These are phyloP conservation scores for Polydesmus complanatus DNA, from an alignment of 2,888 invertebrate genomes.

Conservation along the genomic window DNA sequence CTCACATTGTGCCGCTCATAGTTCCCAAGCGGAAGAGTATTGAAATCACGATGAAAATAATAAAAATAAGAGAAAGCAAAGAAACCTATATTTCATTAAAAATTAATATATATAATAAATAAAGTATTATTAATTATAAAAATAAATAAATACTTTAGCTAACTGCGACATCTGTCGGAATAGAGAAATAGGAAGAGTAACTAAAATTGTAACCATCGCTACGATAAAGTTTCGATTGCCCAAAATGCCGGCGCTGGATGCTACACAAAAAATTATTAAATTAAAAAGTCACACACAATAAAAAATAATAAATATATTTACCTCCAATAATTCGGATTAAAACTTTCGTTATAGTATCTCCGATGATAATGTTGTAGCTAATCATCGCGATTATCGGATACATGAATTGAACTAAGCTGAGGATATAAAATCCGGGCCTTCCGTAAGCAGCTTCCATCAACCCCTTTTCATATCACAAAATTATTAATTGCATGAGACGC, in stretches of 20 bases:
- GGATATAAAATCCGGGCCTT: constrained; percentile 55
- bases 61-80: constrained; percentile 52
- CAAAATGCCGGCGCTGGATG: constrained; percentile 41
- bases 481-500: background rate
- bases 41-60: constrained; percentile 54
- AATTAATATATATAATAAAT: constrained; percentile 8
- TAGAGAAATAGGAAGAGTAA: constrained; percentile 63
- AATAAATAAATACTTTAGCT: constrained; percentile 42
- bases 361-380: constrained; percentile 73
- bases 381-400: constrained; percentile 79
- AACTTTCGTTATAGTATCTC: constrained; percentile 70
- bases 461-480: constrained; percentile 26
- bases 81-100: constrained; percentile 34
- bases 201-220: constrained; percentile 52
- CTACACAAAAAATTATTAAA: constrained; percentile 22
- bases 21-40: constrained; percentile 46
- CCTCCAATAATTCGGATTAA: constrained; percentile 51
- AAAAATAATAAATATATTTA: constrained; percentile 22
- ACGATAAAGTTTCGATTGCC: constrained; percentile 53
- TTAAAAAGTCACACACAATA: background rate
- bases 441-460: constrained; percentile 71
- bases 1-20: constrained; percentile 50
- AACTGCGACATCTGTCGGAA: constrained; percentile 58
- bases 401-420: constrained; percentile 60
- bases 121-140: background rate